Base-by-base conservation (phyloP, 2,113 vertebrate genomes). In the Embiotoca jacksoni region DNA sequence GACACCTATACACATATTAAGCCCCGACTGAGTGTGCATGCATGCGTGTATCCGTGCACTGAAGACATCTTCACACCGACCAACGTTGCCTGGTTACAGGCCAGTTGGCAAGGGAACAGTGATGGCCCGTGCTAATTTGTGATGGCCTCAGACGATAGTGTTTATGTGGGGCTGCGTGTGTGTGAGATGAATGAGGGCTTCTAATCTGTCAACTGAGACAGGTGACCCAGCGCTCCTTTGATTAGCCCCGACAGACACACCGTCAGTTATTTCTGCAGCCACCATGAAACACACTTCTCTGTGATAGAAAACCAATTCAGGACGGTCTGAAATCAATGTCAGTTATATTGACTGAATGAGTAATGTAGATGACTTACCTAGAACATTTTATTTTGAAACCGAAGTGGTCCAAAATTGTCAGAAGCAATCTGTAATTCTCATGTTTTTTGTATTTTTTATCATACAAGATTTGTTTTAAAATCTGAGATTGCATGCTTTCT, bases 31-130 rank as follows among this genome's bases (percentile, higher is more conserved):
- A 65, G 39, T 53, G 33, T 37, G 36, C 50, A 13, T 57, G 46
- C 37, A 61, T 32, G 44, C 46, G 30, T 60, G 33, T 58, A 62
- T 68, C 47, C 75, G 47, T 44, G 30, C 57, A 79, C 50, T 60
- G 36, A 83, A 84, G 63, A 84, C 84, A 81, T 88, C 71, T 82
- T 86, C 63, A 69, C 71, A 67, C 53, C 0, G 47, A 76, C 77
- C 76, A 72, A 68, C 44, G 88, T 92, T 92, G 91, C 92, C 80
- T 91, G 88, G 92, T 90, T 91, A 92, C 90, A 13, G 72, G 80
- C 86, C 83, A 91, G 86, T 90, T 91, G 85, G 88, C 87, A 86
- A 89, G 86, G 90, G 86, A 91, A 90, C 89, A 10, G 80, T 76
- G 82, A 62, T 32, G 49, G 85, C 47, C 75, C 6, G 13, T 63